phyloP scores from a whole-genome alignment of 1,140 invertebrate genomes.

The Elymnias hypermnestra region DNA sequence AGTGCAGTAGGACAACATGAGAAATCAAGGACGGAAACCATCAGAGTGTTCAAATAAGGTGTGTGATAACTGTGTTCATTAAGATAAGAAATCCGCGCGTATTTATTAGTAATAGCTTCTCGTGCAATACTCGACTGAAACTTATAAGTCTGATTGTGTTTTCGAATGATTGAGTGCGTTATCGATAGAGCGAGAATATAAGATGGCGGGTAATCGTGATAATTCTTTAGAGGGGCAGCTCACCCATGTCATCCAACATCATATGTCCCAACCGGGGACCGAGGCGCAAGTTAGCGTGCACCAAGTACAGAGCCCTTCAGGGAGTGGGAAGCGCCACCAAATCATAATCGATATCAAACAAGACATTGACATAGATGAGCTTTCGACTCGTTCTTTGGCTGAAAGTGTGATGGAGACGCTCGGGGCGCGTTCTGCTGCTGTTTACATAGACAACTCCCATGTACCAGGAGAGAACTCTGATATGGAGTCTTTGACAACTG shows the following conservation, averaged over 20 bases:
- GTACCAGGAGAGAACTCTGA: constrained; percentile 48
- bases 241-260: constrained; percentile 66
- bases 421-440: constrained; percentile 64
- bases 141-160: constrained; percentile 19
- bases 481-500: constrained; percentile 66
- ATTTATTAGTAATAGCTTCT: too few relatives aligned
- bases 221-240: constrained; percentile 50
- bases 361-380: constrained; percentile 71
- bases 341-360: constrained; percentile 75
- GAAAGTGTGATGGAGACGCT: constrained; percentile 74
- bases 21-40: constrained; percentile 24
- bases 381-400: constrained; percentile 67
- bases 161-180: constrained; percentile 34
- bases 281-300: constrained; percentile 67
- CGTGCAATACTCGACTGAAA: constrained; percentile 59
- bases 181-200: constrained; percentile 29
- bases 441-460: constrained; percentile 68
- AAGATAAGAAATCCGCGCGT: constrained; percentile 26
- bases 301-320: constrained; percentile 58
- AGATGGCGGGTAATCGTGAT: constrained; percentile 54
- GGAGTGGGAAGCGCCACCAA: constrained; percentile 69
- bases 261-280: constrained; percentile 50
- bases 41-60: constrained; percentile 28
- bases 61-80: constrained; percentile 68
- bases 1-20: constrained; percentile 40